Evolutionary conservation across 2,113 vertebrate species (phyloP), one percentile per base, ranked within the genome.

Genomic region (Epinephelus moara): DNA sequence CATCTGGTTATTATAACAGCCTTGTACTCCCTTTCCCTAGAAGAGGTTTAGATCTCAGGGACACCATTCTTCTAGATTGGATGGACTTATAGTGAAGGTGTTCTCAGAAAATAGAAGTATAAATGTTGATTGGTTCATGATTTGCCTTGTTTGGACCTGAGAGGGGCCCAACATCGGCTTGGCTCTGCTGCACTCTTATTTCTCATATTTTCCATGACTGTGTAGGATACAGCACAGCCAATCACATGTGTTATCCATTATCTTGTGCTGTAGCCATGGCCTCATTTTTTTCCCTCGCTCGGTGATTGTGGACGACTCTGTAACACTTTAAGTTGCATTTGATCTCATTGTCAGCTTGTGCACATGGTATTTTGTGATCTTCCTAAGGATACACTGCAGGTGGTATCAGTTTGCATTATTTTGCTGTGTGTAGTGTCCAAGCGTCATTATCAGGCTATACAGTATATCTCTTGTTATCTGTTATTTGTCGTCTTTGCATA

Each of bases 221-320:
- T 92, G 80, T 90, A 78, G 87, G 85, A 92, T 89, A 79, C 76
- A 47, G 78, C 62, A 47, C 78, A 84, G 86, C 89, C 88, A 86
- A 91, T 93, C 84, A 87, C 94, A 94, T 92, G 90, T 93, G 91
- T 86, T 93, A 83, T 82, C 88, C 89, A 93, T 94, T 94, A 92
- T 92, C 89, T 89, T 1, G 71, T 74, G 80, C 86, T 89, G 81
- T 50, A 90, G 86, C 88, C 84, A 89, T 88, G 78, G 88, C 84
- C 80, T 85, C 63, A 10, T 76, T 71, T 73, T 70, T 50, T 25
- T 52, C 2, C n/a, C 55, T 49, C 47, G 4, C 70, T 78, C 70
- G 70, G 70, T 85, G 91, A 79, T 87, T 80, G 72, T 68, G 66
- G 84, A 81, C 2, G 10, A 70, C 70, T 89, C 84, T 80, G 60